Evolutionary conservation across 1,140 invertebrate genomes (phyloP).

Genomic region (Ctenoplectra terminalis): DNA sequence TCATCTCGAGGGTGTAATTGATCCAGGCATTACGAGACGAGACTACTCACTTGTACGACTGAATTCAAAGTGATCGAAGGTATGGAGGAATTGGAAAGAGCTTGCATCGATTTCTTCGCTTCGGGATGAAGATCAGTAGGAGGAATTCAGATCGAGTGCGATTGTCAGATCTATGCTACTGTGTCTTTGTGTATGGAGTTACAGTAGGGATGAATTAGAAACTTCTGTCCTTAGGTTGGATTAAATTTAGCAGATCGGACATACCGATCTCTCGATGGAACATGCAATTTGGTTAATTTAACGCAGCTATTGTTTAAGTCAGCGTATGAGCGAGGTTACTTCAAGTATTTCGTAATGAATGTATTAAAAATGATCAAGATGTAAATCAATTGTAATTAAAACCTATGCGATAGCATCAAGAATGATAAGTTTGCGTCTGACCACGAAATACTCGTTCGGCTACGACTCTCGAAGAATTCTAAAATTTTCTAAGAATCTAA

Average conservation of each 20-base stretch:
- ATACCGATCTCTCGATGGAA: neutral
- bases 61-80: neutral
- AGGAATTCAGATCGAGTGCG: neutral
- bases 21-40: constrained; percentile 18
- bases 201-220: neutral
- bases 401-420: too few species aligned
- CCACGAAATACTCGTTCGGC: neutral
- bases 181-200: neutral
- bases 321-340: neutral
- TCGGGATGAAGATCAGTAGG: constrained; percentile 1
- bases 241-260: neutral
- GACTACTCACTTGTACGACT: neutral
- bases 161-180: neutral
- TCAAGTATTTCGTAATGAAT: neutral
- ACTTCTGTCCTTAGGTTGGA: neutral
- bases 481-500: neutral
- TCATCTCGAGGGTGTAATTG: constrained; percentile 31
- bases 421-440: neutral
- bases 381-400: neutral
- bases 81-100: neutral
- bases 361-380: neutral
- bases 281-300: neutral
- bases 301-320: neutral
- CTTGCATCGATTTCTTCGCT: constrained; percentile 9
- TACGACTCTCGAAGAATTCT: too few species aligned